Base-by-base conservation (phyloP, 2,113 vertebrate species). In the Pycnonotus jocosus region DNA sequence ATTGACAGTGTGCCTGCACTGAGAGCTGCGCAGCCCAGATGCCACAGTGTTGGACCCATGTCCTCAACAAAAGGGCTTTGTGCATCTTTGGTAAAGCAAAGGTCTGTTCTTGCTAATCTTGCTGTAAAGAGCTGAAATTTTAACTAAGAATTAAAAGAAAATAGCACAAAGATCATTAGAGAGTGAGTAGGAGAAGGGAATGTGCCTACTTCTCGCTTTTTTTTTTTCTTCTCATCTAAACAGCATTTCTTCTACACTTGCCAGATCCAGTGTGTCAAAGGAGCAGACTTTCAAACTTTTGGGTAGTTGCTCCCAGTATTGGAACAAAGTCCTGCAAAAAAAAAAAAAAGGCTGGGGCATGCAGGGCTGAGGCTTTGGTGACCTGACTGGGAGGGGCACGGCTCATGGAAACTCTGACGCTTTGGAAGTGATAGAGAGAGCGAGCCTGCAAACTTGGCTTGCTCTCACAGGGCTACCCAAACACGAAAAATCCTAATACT, bases 121-220 rank as follows among this genome's bases (percentile, higher is more conserved):
- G 33, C 64, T 92, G 79, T 19, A 38, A 86, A 40, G 38, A 56
- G 27, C 71, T 86, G 79, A 90, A 88, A 69, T 90, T 93, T 93
- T 88, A 86, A 93, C 58, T 62, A n/a, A 78, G 44, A 50, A 78
- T 83, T 78, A 30, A 60, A 90, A 92, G 33, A 42, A 88, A 90
- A 83, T 20, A 78, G 33, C 71, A 86, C 93, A 93, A 95, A 86
- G 76, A 57, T 74, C 60, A 40, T 64, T 92, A 62, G 71, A 45
- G 60, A 92, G 25, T 0, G 69, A 95, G 95, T 96, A 90, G 95
- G 95, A 96, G 88, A 94, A 65, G 60, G 56, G 93, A 96, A 97
- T 93, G 92, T 95, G 94, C 88, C 72, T 94, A 50, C 64, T 83
- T 70, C 35, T 66, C 6, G 5, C 15, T 38, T 60, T 45, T 38